A percentile compares a stretch with the other conserved stretches of the same genome.
Evolutionary conservation across 2,113 vertebrate genomes (phyloP).

Genomic region (Scomber colias): DNA sequence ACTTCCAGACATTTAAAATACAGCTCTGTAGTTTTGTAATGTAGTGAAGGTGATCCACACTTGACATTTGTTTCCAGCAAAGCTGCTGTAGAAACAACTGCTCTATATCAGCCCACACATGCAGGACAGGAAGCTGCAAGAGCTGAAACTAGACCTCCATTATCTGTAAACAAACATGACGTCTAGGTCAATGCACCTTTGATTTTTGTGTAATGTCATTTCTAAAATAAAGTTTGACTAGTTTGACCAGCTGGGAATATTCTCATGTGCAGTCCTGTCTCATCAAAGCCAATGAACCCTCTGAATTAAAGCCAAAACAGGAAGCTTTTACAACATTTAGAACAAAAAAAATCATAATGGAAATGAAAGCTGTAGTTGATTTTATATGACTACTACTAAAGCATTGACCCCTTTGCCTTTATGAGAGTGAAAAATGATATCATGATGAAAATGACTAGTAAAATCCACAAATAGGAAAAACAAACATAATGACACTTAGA

Average conservation of each 20-base stretch:
- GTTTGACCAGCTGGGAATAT: too few relatives aligned
- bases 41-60: background rate
- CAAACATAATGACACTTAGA: constrained; percentile 13
- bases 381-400: background rate
- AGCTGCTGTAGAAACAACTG: background rate
- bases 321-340: background rate
- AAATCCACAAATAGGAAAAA: background rate
- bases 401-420: background rate
- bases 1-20: background rate
- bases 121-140: too few relatives aligned
- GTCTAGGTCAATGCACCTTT: too few relatives aligned
- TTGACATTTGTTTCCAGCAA: background rate
- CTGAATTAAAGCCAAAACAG: background rate
- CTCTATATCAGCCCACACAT: too few relatives aligned
- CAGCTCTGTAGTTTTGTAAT: background rate
- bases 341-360: too few relatives aligned
- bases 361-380: too few relatives aligned
- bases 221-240: too few relatives aligned
- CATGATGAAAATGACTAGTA: background rate
- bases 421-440: background rate
- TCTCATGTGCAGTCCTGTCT: too few relatives aligned
- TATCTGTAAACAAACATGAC: too few relatives aligned
- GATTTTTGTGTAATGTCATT: too few relatives aligned
- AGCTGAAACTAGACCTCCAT: too few relatives aligned
- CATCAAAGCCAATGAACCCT: background rate